Conservation (phyloP, 2,797 vertebrate species). For the Pseudochaenichthys georgianus region DNA sequence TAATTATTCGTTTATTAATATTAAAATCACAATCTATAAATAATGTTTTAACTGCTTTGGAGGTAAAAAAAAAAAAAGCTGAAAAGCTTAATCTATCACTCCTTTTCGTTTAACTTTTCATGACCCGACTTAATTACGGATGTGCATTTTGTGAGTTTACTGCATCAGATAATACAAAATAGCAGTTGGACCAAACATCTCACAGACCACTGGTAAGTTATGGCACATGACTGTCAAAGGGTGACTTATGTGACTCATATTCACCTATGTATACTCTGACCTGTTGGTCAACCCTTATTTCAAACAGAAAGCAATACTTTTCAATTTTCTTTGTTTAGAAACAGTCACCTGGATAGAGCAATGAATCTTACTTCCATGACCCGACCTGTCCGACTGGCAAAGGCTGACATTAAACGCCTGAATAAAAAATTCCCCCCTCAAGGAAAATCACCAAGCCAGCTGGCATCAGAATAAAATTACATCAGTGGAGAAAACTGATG, state of each 20-base stretch:
- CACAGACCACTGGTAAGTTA: constrained; percentile 7
- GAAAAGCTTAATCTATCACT: no score
- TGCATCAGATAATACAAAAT: background rate
- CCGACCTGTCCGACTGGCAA: constrained; percentile 1
- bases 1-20: no score
- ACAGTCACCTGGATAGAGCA: background rate
- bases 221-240: background rate
- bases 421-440: constrained; percentile 1
- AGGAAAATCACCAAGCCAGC: constrained; percentile 24
- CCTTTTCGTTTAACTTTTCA: background rate
- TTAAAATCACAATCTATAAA: no score
- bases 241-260: constrained; percentile 34
- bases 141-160: background rate
- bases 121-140: background rate
- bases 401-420: constrained; percentile 5
- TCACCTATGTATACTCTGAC: constrained; percentile 16
- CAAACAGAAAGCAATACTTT: constrained; percentile 7
- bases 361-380: constrained; percentile 23
- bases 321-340: constrained; percentile 13
- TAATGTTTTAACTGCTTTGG: no score
- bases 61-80: no score
- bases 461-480: constrained; percentile 37
- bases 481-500: constrained; percentile 36
- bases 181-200: background rate
- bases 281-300: background rate